These are phyloP conservation scores for Zelleria hepariella DNA, from an alignment of 2,888 invertebrate genomes.

Conservation along the genomic window DNA sequence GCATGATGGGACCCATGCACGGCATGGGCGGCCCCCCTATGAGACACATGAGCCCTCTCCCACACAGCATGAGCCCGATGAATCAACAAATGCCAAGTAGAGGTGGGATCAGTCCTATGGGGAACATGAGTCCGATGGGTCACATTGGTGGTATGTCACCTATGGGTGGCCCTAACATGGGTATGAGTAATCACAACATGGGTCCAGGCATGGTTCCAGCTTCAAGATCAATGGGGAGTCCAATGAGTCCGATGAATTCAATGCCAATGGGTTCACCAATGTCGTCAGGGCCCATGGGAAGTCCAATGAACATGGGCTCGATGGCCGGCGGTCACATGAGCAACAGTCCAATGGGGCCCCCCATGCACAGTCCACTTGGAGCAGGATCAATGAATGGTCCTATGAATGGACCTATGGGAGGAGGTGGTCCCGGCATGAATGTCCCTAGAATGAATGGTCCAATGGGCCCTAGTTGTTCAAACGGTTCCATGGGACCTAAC, in stretches of 20 bases:
- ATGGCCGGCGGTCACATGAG: constrained; percentile 76
- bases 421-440: constrained; percentile 74
- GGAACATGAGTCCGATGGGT: constrained; percentile 79
- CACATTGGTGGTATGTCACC: constrained; percentile 79
- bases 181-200: constrained; percentile 75
- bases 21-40: constrained; percentile 75
- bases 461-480: constrained; percentile 68
- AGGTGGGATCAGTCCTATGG: constrained; percentile 77
- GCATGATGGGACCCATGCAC: constrained; percentile 74
- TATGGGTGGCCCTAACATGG: constrained; percentile 81
- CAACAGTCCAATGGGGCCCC: constrained; percentile 82
- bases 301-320: constrained; percentile 79
- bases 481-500: constrained; percentile 71
- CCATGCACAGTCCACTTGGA: constrained; percentile 80
- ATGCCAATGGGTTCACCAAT: constrained; percentile 80
- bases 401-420: constrained; percentile 72
- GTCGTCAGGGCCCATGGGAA: constrained; percentile 79
- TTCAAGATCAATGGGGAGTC: constrained; percentile 77
- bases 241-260: constrained; percentile 83
- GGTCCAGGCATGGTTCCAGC: constrained; percentile 72
- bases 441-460: constrained; percentile 70
- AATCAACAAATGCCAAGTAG: constrained; percentile 75
- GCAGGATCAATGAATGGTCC: constrained; percentile 70
- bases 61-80: constrained; percentile 75
- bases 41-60: constrained; percentile 76